Base-by-base conservation (phyloP, 2,888 invertebrate genomes). In the Ptilodon capucinus region DNA sequence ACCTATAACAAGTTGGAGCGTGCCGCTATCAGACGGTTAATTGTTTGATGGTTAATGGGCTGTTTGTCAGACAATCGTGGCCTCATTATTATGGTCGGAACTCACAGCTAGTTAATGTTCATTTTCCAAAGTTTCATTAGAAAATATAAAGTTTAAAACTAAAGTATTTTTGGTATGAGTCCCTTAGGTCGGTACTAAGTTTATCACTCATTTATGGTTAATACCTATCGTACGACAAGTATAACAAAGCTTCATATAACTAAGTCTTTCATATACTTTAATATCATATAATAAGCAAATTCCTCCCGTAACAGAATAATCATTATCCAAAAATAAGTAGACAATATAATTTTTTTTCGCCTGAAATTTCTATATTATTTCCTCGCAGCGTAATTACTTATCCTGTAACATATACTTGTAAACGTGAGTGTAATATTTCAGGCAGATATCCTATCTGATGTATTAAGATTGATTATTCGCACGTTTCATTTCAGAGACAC, bases 1-100 rank as follows among this genome's bases (percentile, higher is more conserved):
- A 56, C 60, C 63, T 60, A 57, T 70, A 61, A 54, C 51, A 63
- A 70, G 51, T 65, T 60, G 46, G 44, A 51, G 55, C 64, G 64
- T 60, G 61, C 62, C 51, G 47, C 51, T 53, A 69, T 70, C 71
- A 70, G 64, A 48, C 46, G 54, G 64, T 62, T 68, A 69, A 73
- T 66, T 63, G 67, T 65, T 74, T 70, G 61, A 68, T 61, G 56
- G 61, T 54, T 40, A 63, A 64, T 53, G 32, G 43, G 46, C 60
- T 62, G 57, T 68, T 62, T 64, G 41, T 44, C 41, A 39, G 32
- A 5, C 14, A 32, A 13, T 32, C 14, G 8, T 32, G 2, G 6
- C 32, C 28, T 28, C n/a, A n/a, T 11, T 28, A 28, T n/a, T 1
- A 8, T 25, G 2, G 9, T 28, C n/a, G 11, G n/a, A 28, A 28